Percentiles rank a stretch among this genome's conserved stretches.
Conservation (phyloP, 2,113 vertebrate genomes). For the Herpetotheres cachinnans region DNA sequence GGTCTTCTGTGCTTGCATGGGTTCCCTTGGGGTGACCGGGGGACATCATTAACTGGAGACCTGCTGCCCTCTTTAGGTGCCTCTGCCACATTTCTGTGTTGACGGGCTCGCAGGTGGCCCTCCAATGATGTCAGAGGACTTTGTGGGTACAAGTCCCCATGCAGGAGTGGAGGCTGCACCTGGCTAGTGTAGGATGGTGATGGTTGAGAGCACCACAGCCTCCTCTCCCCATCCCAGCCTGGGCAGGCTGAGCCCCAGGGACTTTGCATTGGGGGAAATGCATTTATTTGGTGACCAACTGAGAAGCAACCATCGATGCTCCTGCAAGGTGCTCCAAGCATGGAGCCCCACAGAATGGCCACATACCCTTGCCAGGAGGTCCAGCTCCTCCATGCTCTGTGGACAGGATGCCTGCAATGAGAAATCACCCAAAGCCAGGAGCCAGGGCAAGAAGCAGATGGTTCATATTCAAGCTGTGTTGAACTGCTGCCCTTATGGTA, state of each 20-base stretch:
- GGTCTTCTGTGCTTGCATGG: fast-evolving
- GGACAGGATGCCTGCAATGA: not conserved
- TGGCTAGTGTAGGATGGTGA: not conserved
- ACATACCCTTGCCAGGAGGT: not conserved
- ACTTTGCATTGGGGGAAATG: not conserved
- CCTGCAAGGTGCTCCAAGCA: not conserved
- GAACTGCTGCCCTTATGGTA: not conserved
- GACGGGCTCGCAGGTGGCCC: not conserved
- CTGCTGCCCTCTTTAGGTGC: slow-evolving; percentile 56
- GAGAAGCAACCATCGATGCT: not conserved
- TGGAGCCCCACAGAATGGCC: not conserved
- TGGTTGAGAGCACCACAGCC: not conserved
- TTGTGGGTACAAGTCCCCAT: no score
- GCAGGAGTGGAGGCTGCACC: not conserved
- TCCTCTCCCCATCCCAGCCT: not conserved
- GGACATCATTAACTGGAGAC: not conserved
- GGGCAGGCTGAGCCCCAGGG: not conserved
- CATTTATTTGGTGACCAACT: not conserved
- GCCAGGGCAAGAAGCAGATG: not conserved
- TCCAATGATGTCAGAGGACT: fast-evolving
- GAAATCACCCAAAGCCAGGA: not conserved
- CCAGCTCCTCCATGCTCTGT: not conserved
- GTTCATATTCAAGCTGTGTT: not conserved
- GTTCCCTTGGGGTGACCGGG: not conserved
- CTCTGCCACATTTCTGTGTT: not conserved